These are phyloP conservation scores for Sander lucioperca DNA, from an alignment of 2,113 vertebrate species.

Conservation along the genomic window DNA sequence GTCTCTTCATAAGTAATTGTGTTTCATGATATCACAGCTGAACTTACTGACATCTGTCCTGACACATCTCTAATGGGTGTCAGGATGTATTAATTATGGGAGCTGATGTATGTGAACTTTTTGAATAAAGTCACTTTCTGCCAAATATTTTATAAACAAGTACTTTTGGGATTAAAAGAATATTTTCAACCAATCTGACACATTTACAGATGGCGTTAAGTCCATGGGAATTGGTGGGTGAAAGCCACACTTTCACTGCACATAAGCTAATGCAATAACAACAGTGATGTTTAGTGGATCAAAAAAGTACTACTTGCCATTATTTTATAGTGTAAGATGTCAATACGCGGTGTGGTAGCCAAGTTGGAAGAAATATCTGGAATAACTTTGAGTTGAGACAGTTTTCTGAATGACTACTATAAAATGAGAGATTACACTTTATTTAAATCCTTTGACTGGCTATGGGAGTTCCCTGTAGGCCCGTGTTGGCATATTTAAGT, in stretches of 20 bases:
- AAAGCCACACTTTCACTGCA: not conserved
- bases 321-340: not conserved
- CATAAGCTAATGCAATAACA: not conserved
- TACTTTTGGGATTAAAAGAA: not conserved
- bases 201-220: not conserved
- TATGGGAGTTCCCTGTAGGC: constrained; percentile 11
- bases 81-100: constrained; percentile 13
- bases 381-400: not conserved
- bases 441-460: constrained; percentile 38
- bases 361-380: constrained; percentile 2
- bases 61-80: constrained; percentile 28
- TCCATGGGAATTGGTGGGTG: not conserved
- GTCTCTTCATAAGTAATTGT: constrained; percentile 26
- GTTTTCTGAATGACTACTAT: constrained; percentile 8
- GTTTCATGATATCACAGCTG: constrained; percentile 23
- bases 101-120: constrained; percentile 19
- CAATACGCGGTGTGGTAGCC: not conserved
- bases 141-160: not conserved
- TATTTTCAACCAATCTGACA: not conserved
- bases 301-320: not conserved
- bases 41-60: constrained; percentile 45
- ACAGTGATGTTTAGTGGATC: not conserved
- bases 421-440: constrained; percentile 14
- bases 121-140: constrained; percentile 20
- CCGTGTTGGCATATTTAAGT: constrained; percentile 26